Conservation (phyloP, 1,140 invertebrate genomes). For the Drosophila biarmipes region DNA sequence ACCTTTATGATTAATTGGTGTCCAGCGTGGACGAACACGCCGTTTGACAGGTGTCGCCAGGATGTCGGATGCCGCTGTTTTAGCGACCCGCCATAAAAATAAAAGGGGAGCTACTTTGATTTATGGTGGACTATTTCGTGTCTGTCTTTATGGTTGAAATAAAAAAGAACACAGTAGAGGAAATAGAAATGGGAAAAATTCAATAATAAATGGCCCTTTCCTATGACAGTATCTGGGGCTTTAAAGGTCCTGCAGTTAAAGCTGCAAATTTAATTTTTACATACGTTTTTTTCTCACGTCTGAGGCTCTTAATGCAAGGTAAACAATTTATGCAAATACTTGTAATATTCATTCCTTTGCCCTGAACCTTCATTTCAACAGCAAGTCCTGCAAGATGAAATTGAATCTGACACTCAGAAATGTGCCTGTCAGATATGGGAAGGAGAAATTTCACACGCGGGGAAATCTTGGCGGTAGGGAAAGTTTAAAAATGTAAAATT, state of each 20-base stretch:
- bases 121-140: slow-evolving; percentile 22
- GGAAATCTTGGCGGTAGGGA: not conserved
- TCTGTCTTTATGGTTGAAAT: slow-evolving; percentile 14
- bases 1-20: slow-evolving; percentile 42
- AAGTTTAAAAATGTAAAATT: too few species aligned
- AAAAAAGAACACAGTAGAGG: not conserved
- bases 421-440: not conserved
- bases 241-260: not conserved
- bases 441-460: not conserved
- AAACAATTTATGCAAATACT: not conserved
- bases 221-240: not conserved
- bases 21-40: slow-evolving; percentile 17
- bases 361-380: not conserved
- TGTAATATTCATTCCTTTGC: not conserved
- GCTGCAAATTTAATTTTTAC: not conserved
- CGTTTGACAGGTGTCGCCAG: slow-evolving; percentile 47
- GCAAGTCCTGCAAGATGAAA: not conserved
- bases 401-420: not conserved
- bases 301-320: not conserved
- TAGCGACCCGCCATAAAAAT: slow-evolving; percentile 8
- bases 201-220: slow-evolving; percentile 2
- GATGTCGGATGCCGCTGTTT: slow-evolving; percentile 38
- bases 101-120: slow-evolving; percentile 14
- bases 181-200: slow-evolving; percentile 9
- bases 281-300: not conserved